Evolutionary conservation across 2,113 vertebrate species (phyloP).

Genomic region (Herpailurus yagouaroundi): DNA sequence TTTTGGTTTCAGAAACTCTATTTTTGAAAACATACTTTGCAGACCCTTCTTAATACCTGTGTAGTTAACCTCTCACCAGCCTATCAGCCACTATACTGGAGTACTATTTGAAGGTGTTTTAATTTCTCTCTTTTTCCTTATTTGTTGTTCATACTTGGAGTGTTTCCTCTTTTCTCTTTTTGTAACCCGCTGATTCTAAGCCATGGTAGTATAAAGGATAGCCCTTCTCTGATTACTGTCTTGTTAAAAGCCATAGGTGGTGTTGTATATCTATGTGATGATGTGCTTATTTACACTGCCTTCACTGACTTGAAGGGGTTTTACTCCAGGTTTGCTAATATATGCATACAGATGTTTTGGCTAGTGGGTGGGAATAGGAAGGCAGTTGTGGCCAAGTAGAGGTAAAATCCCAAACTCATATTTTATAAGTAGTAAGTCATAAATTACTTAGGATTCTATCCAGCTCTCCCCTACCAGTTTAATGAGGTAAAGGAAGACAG

Average conservation of each 20-base stretch:
- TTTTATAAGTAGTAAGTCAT: conserved; percentile 34
- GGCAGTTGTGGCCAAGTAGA: background rate
- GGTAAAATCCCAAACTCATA: background rate
- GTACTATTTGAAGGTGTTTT: background rate
- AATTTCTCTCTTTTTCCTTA: background rate
- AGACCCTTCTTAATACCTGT: background rate
- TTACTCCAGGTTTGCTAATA: background rate
- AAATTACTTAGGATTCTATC: conserved; percentile 43
- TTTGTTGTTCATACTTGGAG: background rate
- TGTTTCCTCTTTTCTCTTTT: background rate
- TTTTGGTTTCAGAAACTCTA: background rate
- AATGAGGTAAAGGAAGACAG: conserved; percentile 55
- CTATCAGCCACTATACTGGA: background rate
- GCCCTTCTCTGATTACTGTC: background rate
- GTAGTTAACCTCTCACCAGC: background rate
- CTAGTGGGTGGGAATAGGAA: background rate
- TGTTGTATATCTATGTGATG: background rate
- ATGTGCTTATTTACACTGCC: background rate
- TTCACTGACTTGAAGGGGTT: background rate
- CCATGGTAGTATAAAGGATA: background rate
- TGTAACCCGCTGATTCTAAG: background rate
- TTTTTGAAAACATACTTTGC: background rate
- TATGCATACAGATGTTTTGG: background rate
- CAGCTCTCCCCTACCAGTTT: conserved; percentile 23
- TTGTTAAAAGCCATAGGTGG: background rate